These are phyloP conservation scores for Seriola dumerili DNA, from an alignment of 2,113 vertebrate genomes.

Conservation along the genomic window DNA sequence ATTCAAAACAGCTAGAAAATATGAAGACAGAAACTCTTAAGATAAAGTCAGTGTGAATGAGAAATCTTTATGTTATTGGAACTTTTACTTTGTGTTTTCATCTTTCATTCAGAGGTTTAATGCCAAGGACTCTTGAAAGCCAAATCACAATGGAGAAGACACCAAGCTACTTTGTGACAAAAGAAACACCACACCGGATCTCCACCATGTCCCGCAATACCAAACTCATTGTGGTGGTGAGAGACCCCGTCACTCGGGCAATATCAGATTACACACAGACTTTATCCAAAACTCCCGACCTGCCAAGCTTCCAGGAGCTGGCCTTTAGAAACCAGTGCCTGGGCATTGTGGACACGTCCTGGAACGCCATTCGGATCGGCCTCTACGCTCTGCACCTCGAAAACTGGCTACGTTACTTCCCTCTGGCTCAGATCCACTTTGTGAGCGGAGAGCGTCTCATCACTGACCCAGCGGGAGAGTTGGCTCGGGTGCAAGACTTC, in stretches of 20 bases:
- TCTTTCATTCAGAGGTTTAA: conserved; percentile 87
- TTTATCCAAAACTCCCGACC: conserved; percentile 90
- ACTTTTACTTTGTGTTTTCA: conserved; percentile 45
- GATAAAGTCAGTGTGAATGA: conserved; percentile 42
- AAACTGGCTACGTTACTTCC: conserved; percentile 94
- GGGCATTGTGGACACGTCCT: conserved; percentile 91
- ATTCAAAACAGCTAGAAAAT: conserved; percentile 1
- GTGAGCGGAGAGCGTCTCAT: conserved; percentile 94
- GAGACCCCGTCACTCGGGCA: conserved; percentile 85
- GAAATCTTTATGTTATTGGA: conserved; percentile 18
- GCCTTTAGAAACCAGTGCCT: conserved; percentile 92
- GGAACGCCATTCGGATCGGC: conserved; percentile 95
- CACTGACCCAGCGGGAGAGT: conserved; percentile 92
- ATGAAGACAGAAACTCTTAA: conserved; percentile 10
- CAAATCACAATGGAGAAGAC: conserved; percentile 98
- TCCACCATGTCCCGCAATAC: conserved; percentile 90
- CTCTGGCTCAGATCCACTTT: conserved; percentile 94
- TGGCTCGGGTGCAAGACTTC: conserved; percentile 94
- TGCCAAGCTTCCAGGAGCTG: conserved; percentile 93
- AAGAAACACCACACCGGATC: conserved; percentile 90
- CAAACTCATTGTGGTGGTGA: conserved; percentile 93
- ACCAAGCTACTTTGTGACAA: conserved; percentile 94
- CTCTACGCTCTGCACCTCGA: conserved; percentile 93
- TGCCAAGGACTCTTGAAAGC: conserved; percentile 91
- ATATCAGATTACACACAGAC: conserved; percentile 85